Conservation (phyloP, 2,797 vertebrate species). For the Pogoniulus pusillus region DNA sequence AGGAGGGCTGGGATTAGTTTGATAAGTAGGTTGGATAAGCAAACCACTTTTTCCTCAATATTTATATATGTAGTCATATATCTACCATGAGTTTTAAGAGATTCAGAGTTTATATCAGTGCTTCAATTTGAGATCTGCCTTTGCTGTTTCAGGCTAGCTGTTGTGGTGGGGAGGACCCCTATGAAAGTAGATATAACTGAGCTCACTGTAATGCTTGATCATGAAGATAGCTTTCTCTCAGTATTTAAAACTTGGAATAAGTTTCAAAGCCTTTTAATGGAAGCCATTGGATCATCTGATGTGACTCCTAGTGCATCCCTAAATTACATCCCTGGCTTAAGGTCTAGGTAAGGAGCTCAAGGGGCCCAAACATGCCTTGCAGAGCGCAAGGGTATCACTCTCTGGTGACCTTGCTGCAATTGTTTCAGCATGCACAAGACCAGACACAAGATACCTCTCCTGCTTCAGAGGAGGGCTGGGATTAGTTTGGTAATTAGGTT, state of each 20-base stretch:
- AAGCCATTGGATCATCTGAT: neutral
- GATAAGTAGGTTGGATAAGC: no score
- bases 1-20: no score
- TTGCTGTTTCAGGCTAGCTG: no score
- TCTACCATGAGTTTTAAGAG: no score
- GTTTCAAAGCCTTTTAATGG: neutral
- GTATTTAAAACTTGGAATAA: neutral
- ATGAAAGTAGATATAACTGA: no score
- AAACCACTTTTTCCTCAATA: neutral
- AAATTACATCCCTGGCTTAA: neutral
- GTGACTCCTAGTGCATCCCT: neutral
- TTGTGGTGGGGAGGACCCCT: no score
- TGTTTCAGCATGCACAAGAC: neutral
- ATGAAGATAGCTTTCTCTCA: neutral
- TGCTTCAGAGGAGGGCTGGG: neutral
- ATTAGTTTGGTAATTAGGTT: neutral
- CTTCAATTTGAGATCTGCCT: no score
- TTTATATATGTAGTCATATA: no score
- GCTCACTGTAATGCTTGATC: neutral
- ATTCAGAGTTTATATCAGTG: no score
- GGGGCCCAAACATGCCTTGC: neutral
- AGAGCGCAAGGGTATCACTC: neutral
- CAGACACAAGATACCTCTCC: neutral
- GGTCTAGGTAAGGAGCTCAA: neutral
- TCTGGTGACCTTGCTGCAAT: neutral